Conservation (phyloP, 2,797 vertebrate species). For the Chaetophractus vellerosus region DNA sequence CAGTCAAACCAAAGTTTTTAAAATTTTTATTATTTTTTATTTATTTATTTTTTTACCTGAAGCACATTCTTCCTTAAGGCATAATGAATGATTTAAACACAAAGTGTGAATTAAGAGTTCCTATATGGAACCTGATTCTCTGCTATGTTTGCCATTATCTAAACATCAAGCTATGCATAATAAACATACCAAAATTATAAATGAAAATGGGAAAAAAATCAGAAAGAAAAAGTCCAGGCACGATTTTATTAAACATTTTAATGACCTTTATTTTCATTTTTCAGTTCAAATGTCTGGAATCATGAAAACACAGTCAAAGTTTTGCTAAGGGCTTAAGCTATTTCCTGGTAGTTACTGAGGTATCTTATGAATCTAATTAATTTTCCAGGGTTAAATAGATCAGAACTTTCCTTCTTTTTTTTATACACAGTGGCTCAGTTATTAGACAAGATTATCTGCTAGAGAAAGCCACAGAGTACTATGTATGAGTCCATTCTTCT, state of each 20-base stretch:
- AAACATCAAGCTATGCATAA: background rate
- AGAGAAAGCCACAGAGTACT: background rate
- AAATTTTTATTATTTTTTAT: too few species aligned
- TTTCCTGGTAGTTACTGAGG: background rate
- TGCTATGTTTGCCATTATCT: background rate
- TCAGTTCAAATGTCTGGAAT: background rate
- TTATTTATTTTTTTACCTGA: background rate
- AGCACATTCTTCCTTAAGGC: background rate
- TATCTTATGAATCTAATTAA: background rate
- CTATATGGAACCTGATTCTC: constrained; percentile 34
- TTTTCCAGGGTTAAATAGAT: background rate
- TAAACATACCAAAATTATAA: background rate
- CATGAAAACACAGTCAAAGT: background rate
- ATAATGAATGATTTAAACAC: background rate
- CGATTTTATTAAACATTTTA: constrained; percentile 17
- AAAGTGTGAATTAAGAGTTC: background rate
- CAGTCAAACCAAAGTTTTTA: background rate
- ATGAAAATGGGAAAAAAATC: background rate
- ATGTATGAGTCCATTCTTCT: background rate
- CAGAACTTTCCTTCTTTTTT: background rate
- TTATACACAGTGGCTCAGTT: background rate
- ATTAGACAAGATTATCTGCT: background rate
- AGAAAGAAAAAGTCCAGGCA: background rate
- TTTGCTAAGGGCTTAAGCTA: background rate
- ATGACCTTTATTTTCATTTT: constrained; percentile 20